Evolutionary conservation across 2,888 invertebrate genomes (phyloP).

Genomic region (Aquatica leii): DNA sequence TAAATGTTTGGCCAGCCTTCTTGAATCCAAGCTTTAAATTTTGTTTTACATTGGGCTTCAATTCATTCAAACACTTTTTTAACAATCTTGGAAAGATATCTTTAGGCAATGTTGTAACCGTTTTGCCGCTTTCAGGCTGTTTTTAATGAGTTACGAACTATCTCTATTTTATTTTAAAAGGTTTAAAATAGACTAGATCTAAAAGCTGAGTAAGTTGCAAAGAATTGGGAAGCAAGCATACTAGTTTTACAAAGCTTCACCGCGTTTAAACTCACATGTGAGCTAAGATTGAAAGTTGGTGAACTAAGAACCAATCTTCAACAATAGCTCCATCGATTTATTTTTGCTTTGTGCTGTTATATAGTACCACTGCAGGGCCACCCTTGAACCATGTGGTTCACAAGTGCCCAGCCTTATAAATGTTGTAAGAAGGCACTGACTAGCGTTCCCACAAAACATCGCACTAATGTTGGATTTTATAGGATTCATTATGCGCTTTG

Average conservation of each 20-base stretch:
- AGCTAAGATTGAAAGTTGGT: no score
- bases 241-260: background rate
- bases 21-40: no score
- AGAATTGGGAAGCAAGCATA: background rate
- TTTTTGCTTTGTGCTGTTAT: background rate
- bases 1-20: no score
- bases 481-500: background rate
- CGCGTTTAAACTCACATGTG: background rate
- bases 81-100: background rate
- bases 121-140: background rate
- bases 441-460: no score
- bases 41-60: background rate
- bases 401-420: background rate
- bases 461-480: background rate
- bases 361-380: background rate
- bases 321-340: background rate
- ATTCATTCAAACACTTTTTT: background rate
- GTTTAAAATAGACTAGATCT: background rate
- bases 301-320: no score
- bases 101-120: background rate
- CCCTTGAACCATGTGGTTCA: background rate
- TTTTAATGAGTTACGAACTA: background rate
- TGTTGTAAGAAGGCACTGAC: background rate
- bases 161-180: background rate
- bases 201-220: background rate